Percentiles rank a stretch among this genome's conserved stretches.
Conservation (phyloP, 2,113 vertebrate species). For the Callopanchax toddi region DNA sequence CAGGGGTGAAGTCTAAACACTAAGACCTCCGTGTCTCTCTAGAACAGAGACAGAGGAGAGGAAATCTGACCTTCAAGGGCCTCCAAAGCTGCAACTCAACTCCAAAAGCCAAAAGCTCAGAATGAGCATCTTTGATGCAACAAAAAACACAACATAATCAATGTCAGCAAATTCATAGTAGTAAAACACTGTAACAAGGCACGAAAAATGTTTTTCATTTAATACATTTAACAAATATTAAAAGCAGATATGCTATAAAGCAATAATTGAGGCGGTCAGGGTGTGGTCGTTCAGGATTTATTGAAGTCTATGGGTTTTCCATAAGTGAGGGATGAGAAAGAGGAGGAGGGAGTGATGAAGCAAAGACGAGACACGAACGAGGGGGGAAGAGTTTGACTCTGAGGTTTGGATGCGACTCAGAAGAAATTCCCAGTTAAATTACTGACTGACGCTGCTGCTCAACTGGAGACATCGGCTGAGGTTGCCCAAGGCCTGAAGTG, state of each 20-base stretch:
- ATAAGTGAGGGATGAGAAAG: conserved; percentile 47
- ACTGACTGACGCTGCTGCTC: conserved; percentile 69
- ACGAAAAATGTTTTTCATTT: conserved; percentile 10
- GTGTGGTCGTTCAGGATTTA: conserved; percentile 63
- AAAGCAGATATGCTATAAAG: conserved; percentile 34
- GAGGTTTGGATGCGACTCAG: conserved; percentile 74
- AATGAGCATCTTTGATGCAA: conserved; percentile 6
- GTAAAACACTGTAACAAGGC: conserved; percentile 9
- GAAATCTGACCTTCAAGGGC: conserved; percentile 34
- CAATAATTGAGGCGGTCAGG: conserved; percentile 47
- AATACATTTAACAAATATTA: conserved; percentile 12
- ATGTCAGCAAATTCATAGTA: neutral
- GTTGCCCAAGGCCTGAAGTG: conserved; percentile 56
- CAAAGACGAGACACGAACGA: conserved; percentile 68
- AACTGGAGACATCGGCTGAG: conserved; percentile 68
- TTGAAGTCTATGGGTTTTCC: conserved; percentile 63
- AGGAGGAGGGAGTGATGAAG: conserved; percentile 42
- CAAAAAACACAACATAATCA: neutral
- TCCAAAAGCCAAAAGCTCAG: neutral
- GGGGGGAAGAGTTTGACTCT: conserved; percentile 66
- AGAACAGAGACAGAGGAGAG: conserved; percentile 28
- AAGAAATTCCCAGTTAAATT: conserved; percentile 77
- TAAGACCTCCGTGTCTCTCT: conserved; percentile 53
- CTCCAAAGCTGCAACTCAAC: conserved; percentile 24
- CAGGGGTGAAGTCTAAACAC: conserved; percentile 64